A percentile compares a stretch with the other conserved stretches of the same genome.
These are phyloP conservation scores for Dicranocentrus wangi DNA, from an alignment of 2,888 invertebrate genomes.

Conservation along the genomic window DNA sequence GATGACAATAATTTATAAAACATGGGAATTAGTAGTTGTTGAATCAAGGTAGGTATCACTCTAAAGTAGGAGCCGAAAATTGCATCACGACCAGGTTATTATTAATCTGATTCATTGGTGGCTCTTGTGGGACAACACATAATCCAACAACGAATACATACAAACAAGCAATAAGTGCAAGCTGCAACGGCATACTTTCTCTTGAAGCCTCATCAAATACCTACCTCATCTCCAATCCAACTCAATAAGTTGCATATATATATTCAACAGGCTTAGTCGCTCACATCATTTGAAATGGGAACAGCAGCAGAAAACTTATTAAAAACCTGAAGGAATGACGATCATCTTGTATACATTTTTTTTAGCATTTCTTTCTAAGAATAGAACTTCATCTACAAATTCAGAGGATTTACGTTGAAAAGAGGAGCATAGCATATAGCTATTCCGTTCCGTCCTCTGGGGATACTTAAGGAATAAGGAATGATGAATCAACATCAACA, in stretches of 20 bases:
- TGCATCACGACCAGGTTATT: conserved; percentile 61
- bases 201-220: no score
- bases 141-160: no score
- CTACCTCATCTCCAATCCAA: no score
- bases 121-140: conserved; percentile 48
- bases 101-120: conserved; percentile 57
- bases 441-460: no score
- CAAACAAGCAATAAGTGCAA: conserved; percentile 25
- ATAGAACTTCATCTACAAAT: conserved; percentile 13
- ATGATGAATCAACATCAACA: not conserved
- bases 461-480: not conserved
- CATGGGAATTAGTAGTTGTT: conserved; percentile 27
- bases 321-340: not conserved
- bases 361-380: conserved; percentile 26
- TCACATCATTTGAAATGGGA: conserved; percentile 16
- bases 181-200: conserved; percentile 55
- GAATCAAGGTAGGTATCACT: conserved; percentile 24
- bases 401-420: conserved; percentile 14
- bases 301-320: conserved; percentile 10
- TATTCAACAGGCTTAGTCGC: conserved; percentile 16
- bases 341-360: conserved; percentile 24
- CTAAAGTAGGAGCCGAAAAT: conserved; percentile 23
- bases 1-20: no score
- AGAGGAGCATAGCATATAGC: not conserved
- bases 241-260: not conserved